Percentiles rank a stretch among this genome's conserved stretches.
phyloP scores from a whole-genome alignment of 2,113 vertebrate species.

The Calidris pygmaea region DNA sequence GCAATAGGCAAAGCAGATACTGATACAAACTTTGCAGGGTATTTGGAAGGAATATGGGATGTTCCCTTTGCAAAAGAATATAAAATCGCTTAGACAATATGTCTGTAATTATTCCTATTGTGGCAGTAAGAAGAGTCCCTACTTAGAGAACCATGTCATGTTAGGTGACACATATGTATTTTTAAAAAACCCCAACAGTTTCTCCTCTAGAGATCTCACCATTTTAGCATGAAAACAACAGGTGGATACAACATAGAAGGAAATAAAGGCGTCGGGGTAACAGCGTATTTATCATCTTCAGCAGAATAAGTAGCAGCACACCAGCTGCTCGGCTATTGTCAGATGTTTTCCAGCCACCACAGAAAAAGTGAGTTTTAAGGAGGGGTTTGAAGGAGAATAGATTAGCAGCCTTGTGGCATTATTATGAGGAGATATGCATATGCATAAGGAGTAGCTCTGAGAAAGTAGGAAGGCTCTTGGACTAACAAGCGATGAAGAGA shows the following conservation, averaged over 20 bases:
- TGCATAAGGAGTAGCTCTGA: constrained; percentile 61
- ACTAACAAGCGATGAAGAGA: constrained; percentile 37
- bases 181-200: not conserved
- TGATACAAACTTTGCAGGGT: not conserved
- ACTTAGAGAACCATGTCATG: not conserved
- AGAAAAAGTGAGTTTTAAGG: constrained; percentile 61
- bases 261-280: constrained; percentile 11
- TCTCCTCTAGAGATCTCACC: not conserved
- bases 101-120: not conserved
- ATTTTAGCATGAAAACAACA: constrained; percentile 40
- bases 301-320: constrained; percentile 38
- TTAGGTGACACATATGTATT: not conserved
- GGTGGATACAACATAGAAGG: not conserved
- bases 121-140: not conserved
- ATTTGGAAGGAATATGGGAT: not conserved
- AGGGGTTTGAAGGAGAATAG: constrained; percentile 59
- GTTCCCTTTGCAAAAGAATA: not conserved
- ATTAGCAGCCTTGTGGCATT: constrained; percentile 59
- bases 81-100: not conserved
- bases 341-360: constrained; percentile 48
- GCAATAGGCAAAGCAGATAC: not conserved
- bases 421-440: constrained; percentile 57
- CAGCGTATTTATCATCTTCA: constrained; percentile 33
- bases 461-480: constrained; percentile 62
- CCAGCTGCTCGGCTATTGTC: constrained; percentile 58